These are phyloP conservation scores for Lagorchestes hirsutus DNA, from an alignment of 2,797 vertebrate genomes.

Conservation along the genomic window DNA sequence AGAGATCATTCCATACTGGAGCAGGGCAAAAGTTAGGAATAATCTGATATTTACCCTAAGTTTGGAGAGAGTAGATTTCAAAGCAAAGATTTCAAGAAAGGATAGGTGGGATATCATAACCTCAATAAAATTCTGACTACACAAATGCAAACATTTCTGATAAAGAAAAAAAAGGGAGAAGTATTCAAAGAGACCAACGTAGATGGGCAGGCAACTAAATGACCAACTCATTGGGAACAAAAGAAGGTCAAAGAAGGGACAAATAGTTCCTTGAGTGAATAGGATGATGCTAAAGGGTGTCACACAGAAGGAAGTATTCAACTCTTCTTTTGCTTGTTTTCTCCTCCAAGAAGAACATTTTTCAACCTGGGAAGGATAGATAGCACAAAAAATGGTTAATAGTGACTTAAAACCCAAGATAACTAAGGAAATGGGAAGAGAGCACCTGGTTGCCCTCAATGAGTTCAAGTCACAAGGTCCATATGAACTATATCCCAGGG, in stretches of 20 bases:
- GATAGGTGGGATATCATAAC: neutral
- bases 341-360: neutral
- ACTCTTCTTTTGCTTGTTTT: neutral
- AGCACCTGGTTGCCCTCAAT: neutral
- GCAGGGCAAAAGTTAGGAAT: neutral
- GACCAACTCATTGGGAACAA: neutral
- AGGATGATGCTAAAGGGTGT: neutral
- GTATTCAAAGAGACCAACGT: neutral
- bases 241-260: neutral
- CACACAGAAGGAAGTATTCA: neutral
- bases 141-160: neutral
- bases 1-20: neutral
- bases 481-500: neutral
- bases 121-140: neutral
- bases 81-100: neutral
- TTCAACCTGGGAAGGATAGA: neutral
- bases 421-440: neutral
- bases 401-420: neutral
- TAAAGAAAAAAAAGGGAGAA: neutral
- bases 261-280: neutral
- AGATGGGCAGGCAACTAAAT: neutral
- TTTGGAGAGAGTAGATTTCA: neutral
- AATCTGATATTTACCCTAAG: neutral
- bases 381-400: neutral
- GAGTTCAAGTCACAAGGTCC: neutral